These are phyloP conservation scores for Lacerta viridis DNA, from an alignment of 2,797 vertebrate species.

Conservation along the genomic window DNA sequence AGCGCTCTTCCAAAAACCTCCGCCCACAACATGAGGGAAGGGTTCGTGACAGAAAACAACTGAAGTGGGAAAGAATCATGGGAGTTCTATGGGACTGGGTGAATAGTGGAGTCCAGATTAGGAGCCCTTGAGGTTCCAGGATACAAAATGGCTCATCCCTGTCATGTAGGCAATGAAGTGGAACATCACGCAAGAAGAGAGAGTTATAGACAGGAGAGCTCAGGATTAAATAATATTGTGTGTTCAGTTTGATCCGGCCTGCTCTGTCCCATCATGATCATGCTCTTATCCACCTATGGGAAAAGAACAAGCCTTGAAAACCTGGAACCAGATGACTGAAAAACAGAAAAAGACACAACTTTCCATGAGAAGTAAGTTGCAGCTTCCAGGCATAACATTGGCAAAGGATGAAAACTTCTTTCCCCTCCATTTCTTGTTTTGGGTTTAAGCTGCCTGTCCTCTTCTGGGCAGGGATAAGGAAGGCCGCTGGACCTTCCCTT, in stretches of 20 bases:
- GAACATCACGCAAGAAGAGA: background rate
- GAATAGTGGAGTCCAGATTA: too few species aligned
- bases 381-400: slow-evolving; percentile 1
- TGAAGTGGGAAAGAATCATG: too few species aligned
- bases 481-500: background rate
- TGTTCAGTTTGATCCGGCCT: background rate
- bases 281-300: background rate
- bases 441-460: background rate
- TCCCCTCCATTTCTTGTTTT: background rate
- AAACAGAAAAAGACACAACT: background rate
- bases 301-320: background rate
- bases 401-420: background rate
- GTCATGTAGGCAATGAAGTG: background rate
- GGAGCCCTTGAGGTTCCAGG: too few species aligned
- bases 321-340: background rate
- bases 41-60: too few species aligned
- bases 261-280: background rate
- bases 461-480: slow-evolving; percentile 13
- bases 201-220: background rate
- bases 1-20: too few species aligned
- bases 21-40: too few species aligned
- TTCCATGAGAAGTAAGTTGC: background rate
- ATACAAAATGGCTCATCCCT: too few species aligned
- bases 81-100: too few species aligned
- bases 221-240: background rate